These are phyloP conservation scores for Gavialis gangeticus DNA, from an alignment of 2,113 vertebrate genomes.

Conservation along the genomic window DNA sequence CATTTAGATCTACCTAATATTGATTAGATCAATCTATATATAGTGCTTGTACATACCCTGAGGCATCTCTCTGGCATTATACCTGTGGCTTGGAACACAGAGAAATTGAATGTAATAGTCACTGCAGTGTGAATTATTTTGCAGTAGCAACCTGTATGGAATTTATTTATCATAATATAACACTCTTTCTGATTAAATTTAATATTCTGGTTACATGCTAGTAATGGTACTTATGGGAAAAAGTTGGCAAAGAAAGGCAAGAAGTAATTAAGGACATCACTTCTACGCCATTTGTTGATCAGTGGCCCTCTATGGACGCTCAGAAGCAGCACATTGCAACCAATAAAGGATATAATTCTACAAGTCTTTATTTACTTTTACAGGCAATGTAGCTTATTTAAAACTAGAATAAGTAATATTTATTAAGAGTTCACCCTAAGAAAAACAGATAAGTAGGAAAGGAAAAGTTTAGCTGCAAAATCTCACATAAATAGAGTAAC, in stretches of 20 bases:
- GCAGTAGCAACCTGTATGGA: neutral
- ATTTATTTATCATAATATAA: neutral
- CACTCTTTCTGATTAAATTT: neutral
- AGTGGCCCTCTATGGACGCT: neutral
- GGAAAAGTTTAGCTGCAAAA: slow-evolving; percentile 49
- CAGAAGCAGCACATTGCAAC: neutral
- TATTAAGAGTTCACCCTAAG: slow-evolving; percentile 21
- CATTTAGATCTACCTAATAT: too few relatives aligned
- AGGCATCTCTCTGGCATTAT: neutral
- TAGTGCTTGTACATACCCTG: too few relatives aligned
- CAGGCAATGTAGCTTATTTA: slow-evolving; percentile 29
- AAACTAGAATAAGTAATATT: slow-evolving; percentile 44
- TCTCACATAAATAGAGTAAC: slow-evolving; percentile 1
- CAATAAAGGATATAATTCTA: neutral
- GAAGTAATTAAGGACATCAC: neutral
- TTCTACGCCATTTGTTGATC: neutral
- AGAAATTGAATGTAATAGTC: neutral
- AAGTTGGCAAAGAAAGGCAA: neutral
- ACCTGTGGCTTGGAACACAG: neutral
- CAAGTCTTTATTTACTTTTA: slow-evolving; percentile 24
- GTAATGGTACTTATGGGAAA: neutral
- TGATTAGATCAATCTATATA: too few relatives aligned
- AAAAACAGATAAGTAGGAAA: slow-evolving; percentile 13
- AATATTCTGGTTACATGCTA: neutral
- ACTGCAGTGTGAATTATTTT: neutral